These are phyloP conservation scores for Rhynchomys soricoides DNA, from an alignment of 2,113 vertebrate species.

Conservation along the genomic window DNA sequence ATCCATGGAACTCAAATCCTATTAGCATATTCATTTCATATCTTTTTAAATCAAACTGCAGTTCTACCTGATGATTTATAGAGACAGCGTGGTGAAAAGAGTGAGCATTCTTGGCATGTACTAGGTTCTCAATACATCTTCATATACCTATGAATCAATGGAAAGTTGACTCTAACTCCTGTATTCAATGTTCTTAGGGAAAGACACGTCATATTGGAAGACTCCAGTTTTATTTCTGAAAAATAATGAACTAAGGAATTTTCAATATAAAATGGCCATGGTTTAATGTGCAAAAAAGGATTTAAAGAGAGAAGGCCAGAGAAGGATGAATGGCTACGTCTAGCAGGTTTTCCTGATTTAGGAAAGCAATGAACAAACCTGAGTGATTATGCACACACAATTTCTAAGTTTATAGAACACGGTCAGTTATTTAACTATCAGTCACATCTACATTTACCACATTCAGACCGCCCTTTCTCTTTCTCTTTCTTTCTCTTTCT, in stretches of 20 bases:
- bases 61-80: neutral
- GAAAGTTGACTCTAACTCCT: neutral
- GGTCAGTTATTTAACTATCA: neutral
- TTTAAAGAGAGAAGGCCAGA: conserved; percentile 7
- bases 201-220: neutral
- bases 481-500: neutral
- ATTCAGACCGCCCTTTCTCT: neutral
- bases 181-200: neutral
- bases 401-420: neutral
- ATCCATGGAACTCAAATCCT: neutral
- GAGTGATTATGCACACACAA: neutral
- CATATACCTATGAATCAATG: neutral
- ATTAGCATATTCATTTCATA: neutral
- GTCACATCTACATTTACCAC: neutral
- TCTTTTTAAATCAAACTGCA: neutral
- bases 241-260: conserved; percentile 24
- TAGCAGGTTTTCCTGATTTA: neutral
- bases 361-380: neutral
- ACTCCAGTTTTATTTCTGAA: neutral
- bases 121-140: neutral
- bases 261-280: neutral
- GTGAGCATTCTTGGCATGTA: neutral
- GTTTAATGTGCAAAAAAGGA: neutral
- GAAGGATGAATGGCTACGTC: neutral
- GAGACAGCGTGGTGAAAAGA: neutral